Evolutionary conservation across 2,888 invertebrate species (phyloP).

Genomic region (Drosophila suboccidentalis): DNA sequence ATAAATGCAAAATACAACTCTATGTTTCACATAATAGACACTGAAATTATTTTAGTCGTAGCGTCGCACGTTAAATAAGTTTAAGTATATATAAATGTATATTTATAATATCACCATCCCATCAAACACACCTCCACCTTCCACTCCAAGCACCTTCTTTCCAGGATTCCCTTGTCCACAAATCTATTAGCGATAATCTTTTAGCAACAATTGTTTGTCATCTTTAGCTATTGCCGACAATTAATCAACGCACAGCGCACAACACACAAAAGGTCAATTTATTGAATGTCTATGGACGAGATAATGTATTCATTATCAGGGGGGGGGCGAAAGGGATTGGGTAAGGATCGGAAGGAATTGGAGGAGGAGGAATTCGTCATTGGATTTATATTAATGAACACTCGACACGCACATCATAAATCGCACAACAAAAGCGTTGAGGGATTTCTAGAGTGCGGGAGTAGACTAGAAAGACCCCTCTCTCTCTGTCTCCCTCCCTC

Average conservation of each 20-base stretch:
- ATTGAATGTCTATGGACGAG: slow-evolving; percentile 56
- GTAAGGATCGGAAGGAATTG: too few species aligned
- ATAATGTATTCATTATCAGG: slow-evolving; percentile 72
- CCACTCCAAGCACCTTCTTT: background rate
- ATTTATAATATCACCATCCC: slow-evolving; percentile 23
- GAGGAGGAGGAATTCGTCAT: slow-evolving; percentile 61
- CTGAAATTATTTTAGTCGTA: slow-evolving; percentile 41
- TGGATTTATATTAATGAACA: slow-evolving; percentile 78
- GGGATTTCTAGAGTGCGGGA: background rate
- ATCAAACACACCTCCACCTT: slow-evolving; percentile 13
- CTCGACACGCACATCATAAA: slow-evolving; percentile 80
- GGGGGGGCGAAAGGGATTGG: background rate
- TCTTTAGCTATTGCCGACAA: slow-evolving; percentile 56
- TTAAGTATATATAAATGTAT: slow-evolving; percentile 3
- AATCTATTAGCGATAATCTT: slow-evolving; percentile 42
- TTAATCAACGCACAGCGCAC: slow-evolving; percentile 62
- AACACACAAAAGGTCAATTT: slow-evolving; percentile 52
- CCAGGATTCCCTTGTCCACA: background rate
- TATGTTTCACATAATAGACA: slow-evolving; percentile 40
- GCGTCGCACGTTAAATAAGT: slow-evolving; percentile 36
- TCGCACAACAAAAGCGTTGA: slow-evolving; percentile 58
- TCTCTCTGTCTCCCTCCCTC: background rate
- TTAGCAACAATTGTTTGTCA: slow-evolving; percentile 73
- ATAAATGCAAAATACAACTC: slow-evolving; percentile 9
- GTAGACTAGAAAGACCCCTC: background rate